Evolutionary conservation across 1,140 invertebrate genomes (phyloP), one percentile per base, ranked within the genome.

Genomic region (Orius laevigatus): DNA sequence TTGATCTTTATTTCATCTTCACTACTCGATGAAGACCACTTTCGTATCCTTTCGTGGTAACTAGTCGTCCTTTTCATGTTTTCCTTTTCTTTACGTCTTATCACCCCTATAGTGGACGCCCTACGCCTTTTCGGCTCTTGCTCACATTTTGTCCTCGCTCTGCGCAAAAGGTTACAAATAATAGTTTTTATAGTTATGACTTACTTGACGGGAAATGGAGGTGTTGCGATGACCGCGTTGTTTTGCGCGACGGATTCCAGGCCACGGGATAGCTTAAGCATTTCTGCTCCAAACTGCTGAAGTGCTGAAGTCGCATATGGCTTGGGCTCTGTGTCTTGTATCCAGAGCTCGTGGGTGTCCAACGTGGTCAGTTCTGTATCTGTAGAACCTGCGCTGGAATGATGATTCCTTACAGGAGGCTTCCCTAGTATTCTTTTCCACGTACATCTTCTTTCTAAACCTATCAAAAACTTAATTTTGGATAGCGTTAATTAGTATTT

Each of bases 261-360:
- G 35, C 81, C 81, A 40, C 79, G 69, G 1, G 81, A 84, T 1
- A 85, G 66, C 54, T 81, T 78, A 44, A 85, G 68, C 80, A 86
- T 84, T 66, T 86, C 81, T 2, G 79, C 78, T 14, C 81, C 81
- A 55, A 86, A 84, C 57, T 81, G 79, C 61, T 84, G 81, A 53
- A 86, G 66, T 31, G 82, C 81, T 10, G 79, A 79, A 73, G 84
- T 80, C 42, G 81, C 78, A 53, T 78, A 82, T 8, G 80, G 79
- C 46, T 78, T 78, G 9, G 79, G 80, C 56, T 84, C 81, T 39
- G 77, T 75, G 53, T 84, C 81, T 43, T 79, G 79, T 33, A 84
- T 66, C 81, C 81, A 84, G 2, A 85, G 69, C 55, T 85, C 81
- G 60, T 83, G 78, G 10, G 78, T 80, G 60, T 84, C 81, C 51